These are phyloP conservation scores for Trididemnum clinides DNA, from an alignment of 23 tunicate genomes.

Conservation along the genomic window DNA sequence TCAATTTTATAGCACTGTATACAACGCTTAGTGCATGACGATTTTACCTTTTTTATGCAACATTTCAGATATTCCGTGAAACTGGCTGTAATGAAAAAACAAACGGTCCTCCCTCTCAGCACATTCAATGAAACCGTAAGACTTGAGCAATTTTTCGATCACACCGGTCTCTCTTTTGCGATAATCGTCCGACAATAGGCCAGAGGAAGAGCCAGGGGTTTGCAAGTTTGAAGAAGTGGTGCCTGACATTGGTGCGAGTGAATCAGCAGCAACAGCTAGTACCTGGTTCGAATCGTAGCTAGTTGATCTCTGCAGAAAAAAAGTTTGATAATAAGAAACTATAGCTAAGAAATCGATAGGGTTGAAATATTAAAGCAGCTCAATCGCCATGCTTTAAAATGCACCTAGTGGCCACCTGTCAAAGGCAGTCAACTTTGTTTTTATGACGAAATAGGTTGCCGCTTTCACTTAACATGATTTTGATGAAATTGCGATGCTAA, in stretches of 20 bases:
- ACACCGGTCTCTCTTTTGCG: constrained; percentile 93
- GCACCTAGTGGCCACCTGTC: too few relatives aligned
- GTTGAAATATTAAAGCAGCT: too few relatives aligned
- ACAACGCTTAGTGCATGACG: too few relatives aligned
- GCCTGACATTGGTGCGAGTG: constrained; percentile 33
- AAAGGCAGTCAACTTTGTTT: too few relatives aligned
- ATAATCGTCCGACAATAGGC: constrained; percentile 60
- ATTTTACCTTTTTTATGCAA: constrained; percentile 76
- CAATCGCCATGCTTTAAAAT: too few relatives aligned
- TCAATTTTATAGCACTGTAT: too few relatives aligned
- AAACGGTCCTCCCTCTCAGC: constrained; percentile 96
- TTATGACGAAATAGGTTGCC: too few relatives aligned
- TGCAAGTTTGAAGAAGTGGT: constrained; percentile 49
- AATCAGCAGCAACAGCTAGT: background rate
- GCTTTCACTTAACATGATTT: too few relatives aligned
- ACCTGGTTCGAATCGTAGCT: constrained; percentile 71
- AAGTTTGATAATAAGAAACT: too few relatives aligned
- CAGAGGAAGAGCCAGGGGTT: constrained; percentile 48
- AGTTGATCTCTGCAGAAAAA: constrained; percentile 77
- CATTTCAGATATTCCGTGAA: constrained; percentile 84
- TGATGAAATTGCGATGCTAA: too few relatives aligned
- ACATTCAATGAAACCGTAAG: constrained; percentile 97
- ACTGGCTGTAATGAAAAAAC: constrained; percentile 98
- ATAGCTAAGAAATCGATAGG: too few relatives aligned
- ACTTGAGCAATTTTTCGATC: constrained; percentile 85